Evolutionary conservation across 2,113 vertebrate genomes (phyloP).

Genomic region (Solea senegalensis): DNA sequence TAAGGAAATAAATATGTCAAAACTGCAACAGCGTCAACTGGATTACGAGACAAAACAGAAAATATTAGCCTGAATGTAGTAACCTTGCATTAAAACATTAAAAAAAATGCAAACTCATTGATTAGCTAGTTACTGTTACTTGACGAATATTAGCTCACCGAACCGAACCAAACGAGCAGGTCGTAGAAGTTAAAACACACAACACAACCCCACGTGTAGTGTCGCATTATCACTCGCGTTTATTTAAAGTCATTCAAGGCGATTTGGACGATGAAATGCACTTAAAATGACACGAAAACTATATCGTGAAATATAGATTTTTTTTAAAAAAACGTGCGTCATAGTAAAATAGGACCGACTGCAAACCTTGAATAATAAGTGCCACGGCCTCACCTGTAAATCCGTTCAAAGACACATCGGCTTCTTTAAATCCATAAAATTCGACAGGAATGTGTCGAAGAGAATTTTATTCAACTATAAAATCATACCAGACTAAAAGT

Average conservation of each 20-base stretch:
- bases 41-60: background rate
- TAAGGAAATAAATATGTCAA: background rate
- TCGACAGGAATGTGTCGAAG: background rate
- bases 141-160: background rate
- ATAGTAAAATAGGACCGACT: background rate
- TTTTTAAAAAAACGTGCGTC: background rate
- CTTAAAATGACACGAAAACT: too few relatives aligned
- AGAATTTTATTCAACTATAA: background rate
- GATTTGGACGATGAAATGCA: too few relatives aligned
- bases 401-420: slow-evolving; percentile 39
- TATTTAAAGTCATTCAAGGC: too few relatives aligned
- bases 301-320: too few relatives aligned
- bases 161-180: too few relatives aligned
- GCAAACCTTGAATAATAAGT: background rate
- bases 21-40: background rate
- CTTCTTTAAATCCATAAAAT: slow-evolving; percentile 59
- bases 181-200: background rate
- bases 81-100: background rate
- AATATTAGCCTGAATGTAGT: background rate
- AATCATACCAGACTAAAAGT: slow-evolving; percentile 24
- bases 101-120: too few relatives aligned
- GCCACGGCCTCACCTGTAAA: slow-evolving; percentile 46
- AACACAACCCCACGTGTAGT: background rate
- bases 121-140: background rate
- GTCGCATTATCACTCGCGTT: background rate